Conservation (phyloP, 2,113 vertebrate species). For the Hiodon tergisus region DNA sequence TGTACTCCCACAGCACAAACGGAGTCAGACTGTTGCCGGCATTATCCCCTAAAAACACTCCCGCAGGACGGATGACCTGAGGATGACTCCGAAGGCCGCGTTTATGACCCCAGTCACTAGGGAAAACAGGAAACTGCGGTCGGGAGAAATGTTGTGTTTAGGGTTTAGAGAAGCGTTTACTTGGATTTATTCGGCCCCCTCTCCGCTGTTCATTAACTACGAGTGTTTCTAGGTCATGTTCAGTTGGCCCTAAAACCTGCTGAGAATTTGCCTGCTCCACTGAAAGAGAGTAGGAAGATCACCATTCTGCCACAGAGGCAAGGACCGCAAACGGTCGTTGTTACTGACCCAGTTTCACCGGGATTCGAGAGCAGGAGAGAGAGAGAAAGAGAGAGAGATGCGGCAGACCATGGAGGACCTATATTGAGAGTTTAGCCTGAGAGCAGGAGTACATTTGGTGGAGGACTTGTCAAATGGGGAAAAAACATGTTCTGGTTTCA, state of each 20-base stretch:
- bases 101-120: slow-evolving; percentile 70
- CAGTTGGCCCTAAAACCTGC: neutral
- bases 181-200: slow-evolving; percentile 14
- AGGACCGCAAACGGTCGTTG: neutral
- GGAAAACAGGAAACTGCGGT: slow-evolving; percentile 73
- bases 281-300: neutral
- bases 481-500: neutral
- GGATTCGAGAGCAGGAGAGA: neutral
- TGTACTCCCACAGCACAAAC: slow-evolving; percentile 59
- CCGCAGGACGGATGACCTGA: slow-evolving; percentile 80
- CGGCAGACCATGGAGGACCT: neutral
- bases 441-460: neutral
- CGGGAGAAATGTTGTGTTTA: slow-evolving; percentile 64
- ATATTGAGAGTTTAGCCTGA: neutral
- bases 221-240: slow-evolving; percentile 11
- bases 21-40: slow-evolving; percentile 62
- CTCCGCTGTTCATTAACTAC: slow-evolving; percentile 34
- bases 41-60: slow-evolving; percentile 58
- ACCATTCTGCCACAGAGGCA: neutral
- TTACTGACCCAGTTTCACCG: slow-evolving; percentile 2
- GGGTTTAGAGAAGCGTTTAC: slow-evolving; percentile 44
- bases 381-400: too few species aligned
- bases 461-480: neutral
- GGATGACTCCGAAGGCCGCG: slow-evolving; percentile 71
- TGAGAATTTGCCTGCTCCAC: slow-evolving; percentile 6